A percentile compares a stretch with the other conserved stretches of the same genome.
Conservation (phyloP, 2,888 invertebrate species). For the Schizotus pectinicornis region DNA sequence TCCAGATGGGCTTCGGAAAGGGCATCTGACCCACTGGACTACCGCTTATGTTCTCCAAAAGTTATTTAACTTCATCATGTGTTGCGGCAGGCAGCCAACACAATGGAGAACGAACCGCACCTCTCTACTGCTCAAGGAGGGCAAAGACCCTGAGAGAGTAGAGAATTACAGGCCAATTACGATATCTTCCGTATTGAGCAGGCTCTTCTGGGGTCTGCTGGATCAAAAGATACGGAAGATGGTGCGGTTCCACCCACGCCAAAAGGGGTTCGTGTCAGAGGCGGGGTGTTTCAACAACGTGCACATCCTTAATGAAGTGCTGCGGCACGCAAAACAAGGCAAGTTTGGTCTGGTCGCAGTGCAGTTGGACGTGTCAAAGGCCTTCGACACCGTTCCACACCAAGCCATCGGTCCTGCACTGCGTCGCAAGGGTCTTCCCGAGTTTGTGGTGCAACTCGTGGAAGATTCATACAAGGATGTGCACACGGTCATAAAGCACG, state of each 20-base stretch:
- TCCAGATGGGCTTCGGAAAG: constrained; percentile 35
- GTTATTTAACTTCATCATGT: constrained; percentile 32
- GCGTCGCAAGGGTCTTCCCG: too few species aligned
- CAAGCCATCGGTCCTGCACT: too few species aligned
- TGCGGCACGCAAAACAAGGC: constrained; percentile 32
- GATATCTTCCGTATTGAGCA: constrained; percentile 42
- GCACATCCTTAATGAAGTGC: constrained; percentile 40
- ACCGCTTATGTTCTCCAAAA: constrained; percentile 21
- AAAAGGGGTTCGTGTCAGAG: constrained; percentile 47
- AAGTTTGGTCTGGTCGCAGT: constrained; percentile 48
- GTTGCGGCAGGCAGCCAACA: constrained; percentile 33
- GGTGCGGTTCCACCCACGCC: constrained; percentile 36
- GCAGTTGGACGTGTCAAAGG: constrained; percentile 38
- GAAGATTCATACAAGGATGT: too few species aligned
- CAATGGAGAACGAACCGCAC: constrained; percentile 49
- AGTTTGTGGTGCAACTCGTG: too few species aligned
- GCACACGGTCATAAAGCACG: too few species aligned
- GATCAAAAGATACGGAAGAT: constrained; percentile 36
- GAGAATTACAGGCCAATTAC: constrained; percentile 49
- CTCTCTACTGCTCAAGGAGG: constrained; percentile 45
- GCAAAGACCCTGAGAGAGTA: constrained; percentile 38
- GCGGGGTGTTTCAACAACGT: constrained; percentile 47
- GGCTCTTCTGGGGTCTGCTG: constrained; percentile 43
- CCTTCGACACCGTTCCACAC: too few species aligned
- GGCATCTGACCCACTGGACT: constrained; percentile 23